Conservation (phyloP, 2,797 vertebrate species). For the Macroramphosus scolopax region DNA sequence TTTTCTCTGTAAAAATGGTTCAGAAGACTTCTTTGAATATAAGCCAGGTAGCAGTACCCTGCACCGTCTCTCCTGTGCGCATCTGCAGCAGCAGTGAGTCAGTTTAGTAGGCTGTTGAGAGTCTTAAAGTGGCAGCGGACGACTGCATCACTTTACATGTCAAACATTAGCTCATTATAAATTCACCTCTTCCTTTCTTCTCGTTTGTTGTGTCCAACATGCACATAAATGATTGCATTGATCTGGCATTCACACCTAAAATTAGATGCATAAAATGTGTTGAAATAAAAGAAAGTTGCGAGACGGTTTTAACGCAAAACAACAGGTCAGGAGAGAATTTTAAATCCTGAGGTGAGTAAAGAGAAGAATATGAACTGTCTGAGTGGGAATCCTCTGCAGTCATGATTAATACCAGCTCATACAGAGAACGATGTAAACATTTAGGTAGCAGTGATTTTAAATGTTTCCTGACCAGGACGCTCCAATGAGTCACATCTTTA, state of each 20-base stretch:
- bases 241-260: conserved; percentile 58
- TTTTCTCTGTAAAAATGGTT: no score
- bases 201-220: conserved; percentile 59
- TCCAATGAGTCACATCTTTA: not conserved
- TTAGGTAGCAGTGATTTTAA: conserved; percentile 21
- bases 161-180: conserved; percentile 33
- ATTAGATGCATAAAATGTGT: conserved; percentile 59
- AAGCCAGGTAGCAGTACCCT: conserved; percentile 20
- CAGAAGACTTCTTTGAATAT: no score
- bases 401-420: no score
- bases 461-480: conserved; percentile 14
- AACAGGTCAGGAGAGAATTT: conserved; percentile 15
- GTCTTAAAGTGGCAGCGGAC: conserved; percentile 8
- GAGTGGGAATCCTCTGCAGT: no score
- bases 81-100: conserved; percentile 22
- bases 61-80: conserved; percentile 14
- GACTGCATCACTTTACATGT: conserved; percentile 11
- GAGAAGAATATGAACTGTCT: not conserved
- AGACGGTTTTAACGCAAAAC: conserved; percentile 23
- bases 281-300: conserved; percentile 35
- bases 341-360: conserved; percentile 17
- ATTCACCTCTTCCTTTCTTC: conserved; percentile 19
- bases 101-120: conserved; percentile 14
- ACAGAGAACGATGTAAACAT: conserved; percentile 11
- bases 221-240: conserved; percentile 66